A percentile compares a stretch with the other conserved stretches of the same genome.
These are phyloP conservation scores for Lasioglossum malachurum DNA, from an alignment of 2,888 invertebrate genomes.

Conservation along the genomic window DNA sequence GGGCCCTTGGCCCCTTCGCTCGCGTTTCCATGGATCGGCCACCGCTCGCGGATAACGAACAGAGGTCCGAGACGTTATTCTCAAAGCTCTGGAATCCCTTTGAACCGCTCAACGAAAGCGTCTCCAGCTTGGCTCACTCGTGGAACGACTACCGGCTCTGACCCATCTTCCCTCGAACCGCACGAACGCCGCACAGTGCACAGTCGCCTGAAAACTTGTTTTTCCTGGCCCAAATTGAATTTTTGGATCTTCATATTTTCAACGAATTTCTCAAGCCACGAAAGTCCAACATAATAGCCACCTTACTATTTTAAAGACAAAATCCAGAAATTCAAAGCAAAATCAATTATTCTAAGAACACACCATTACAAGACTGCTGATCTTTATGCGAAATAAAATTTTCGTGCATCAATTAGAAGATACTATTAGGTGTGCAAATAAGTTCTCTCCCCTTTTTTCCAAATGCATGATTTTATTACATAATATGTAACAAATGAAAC, in stretches of 20 bases:
- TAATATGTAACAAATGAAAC: too few relatives aligned
- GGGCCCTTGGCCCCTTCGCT: neutral
- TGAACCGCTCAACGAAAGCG: slow-evolving; percentile 24
- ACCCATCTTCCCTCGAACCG: neutral
- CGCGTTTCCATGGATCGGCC: slow-evolving; percentile 51
- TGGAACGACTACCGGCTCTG: neutral
- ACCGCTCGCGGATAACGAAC: slow-evolving; percentile 61
- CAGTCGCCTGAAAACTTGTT: neutral
- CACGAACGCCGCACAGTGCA: neutral
- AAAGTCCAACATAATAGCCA: neutral
- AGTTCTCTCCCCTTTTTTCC: too few relatives aligned
- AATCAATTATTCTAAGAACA: too few relatives aligned
- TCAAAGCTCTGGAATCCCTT: slow-evolving; percentile 54
- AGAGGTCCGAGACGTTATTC: slow-evolving; percentile 39
- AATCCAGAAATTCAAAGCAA: neutral
- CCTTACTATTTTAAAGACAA: too few relatives aligned
- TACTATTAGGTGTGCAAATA: too few relatives aligned
- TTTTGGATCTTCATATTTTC: neutral
- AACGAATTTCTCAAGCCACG: neutral
- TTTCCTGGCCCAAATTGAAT: neutral
- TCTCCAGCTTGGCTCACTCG: neutral
- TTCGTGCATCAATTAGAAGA: too few relatives aligned
- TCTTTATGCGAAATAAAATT: too few relatives aligned
- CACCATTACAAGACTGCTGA: too few relatives aligned
- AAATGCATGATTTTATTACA: too few relatives aligned